phyloP scores from a whole-genome alignment of 2,888 invertebrate genomes.

The Tiliacea aurago region DNA sequence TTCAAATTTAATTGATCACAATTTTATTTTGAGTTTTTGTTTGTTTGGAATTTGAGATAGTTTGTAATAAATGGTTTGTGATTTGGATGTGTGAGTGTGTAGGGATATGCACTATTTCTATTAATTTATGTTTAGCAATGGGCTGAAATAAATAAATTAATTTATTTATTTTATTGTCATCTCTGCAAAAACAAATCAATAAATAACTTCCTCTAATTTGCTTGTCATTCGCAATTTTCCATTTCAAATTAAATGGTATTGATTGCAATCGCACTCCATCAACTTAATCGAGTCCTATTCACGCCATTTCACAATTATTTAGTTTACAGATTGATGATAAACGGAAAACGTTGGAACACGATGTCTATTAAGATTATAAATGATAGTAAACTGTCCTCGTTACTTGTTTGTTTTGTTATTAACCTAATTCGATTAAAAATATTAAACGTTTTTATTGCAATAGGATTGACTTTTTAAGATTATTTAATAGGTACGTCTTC shows the following conservation, averaged over 20 bases:
- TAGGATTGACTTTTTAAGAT: too few relatives aligned
- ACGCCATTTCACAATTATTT: constrained; percentile 52
- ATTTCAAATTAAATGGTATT: constrained; percentile 21
- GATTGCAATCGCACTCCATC: constrained; percentile 12
- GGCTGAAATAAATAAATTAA: too few relatives aligned
- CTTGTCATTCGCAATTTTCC: constrained; percentile 26
- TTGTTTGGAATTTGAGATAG: too few relatives aligned
- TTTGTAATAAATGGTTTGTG: too few relatives aligned
- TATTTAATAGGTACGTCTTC: too few relatives aligned
- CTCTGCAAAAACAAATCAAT: neutral
- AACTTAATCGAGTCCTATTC: constrained; percentile 21
- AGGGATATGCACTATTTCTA: too few relatives aligned
- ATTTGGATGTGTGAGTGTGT: too few relatives aligned
- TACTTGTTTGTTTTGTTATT: constrained; percentile 29
- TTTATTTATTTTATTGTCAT: too few relatives aligned
- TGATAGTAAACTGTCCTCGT: constrained; percentile 22
- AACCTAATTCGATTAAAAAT: constrained; percentile 1
- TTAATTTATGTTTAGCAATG: too few relatives aligned
- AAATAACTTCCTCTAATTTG: constrained; percentile 1
- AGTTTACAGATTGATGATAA: constrained; percentile 44
- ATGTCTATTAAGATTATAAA: constrained; percentile 35
- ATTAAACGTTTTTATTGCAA: neutral
- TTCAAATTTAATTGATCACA: too few relatives aligned
- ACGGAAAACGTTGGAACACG: constrained; percentile 19
- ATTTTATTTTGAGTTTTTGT: too few relatives aligned